Conservation (phyloP, 35 echinoderm and acorn worm species). For the Ophiothrix spiculata region DNA sequence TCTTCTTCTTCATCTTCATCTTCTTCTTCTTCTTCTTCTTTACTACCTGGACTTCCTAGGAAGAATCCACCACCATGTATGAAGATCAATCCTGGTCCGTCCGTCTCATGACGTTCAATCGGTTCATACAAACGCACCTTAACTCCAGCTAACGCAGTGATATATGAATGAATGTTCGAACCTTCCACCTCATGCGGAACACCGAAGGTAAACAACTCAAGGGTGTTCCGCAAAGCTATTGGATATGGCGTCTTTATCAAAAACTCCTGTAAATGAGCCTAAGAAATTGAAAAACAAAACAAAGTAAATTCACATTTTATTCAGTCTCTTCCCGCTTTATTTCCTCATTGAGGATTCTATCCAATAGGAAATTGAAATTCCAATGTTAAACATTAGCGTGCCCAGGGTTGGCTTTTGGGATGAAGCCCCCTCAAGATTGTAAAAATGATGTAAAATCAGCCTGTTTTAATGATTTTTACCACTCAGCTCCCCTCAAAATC, state of each 20-base stretch:
- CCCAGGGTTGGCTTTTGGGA: too few species aligned
- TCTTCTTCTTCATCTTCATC: background rate
- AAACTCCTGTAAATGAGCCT: background rate
- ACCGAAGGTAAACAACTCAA: background rate
- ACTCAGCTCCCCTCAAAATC: too few species aligned
- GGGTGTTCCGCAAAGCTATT: background rate
- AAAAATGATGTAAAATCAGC: too few species aligned
- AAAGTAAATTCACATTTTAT: too few species aligned
- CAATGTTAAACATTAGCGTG: too few species aligned
- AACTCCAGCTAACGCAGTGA: constrained; percentile 32
- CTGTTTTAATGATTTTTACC: too few species aligned
- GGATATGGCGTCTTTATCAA: background rate
- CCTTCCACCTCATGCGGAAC: constrained; percentile 17
- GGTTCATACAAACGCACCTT: constrained; percentile 49
- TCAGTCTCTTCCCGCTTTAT: too few species aligned
- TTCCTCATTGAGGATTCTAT: too few species aligned
- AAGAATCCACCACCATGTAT: constrained; percentile 51
- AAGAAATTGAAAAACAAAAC: background rate
- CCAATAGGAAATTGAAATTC: too few species aligned
- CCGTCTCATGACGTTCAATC: background rate
- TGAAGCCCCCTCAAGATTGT: too few species aligned
- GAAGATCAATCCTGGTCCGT: constrained; percentile 32
- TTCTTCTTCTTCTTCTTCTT: background rate
- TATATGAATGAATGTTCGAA: constrained; percentile 32
- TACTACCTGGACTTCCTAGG: constrained; percentile 46